Evolutionary conservation across 2,113 vertebrate genomes (phyloP), one percentile per base, ranked within the genome.

Genomic region (Hemiprocne comata): DNA sequence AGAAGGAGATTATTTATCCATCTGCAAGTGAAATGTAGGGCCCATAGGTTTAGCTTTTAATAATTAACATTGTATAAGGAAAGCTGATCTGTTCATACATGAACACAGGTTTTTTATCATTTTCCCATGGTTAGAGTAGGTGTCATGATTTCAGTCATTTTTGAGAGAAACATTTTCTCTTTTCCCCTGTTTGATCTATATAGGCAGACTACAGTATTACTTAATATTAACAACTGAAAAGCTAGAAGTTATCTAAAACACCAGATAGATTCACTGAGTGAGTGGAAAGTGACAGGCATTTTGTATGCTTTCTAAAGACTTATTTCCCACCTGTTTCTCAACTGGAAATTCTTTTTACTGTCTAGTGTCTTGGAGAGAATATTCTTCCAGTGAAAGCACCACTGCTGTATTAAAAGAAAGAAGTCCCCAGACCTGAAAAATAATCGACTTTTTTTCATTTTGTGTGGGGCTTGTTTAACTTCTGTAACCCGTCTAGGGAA

Each of bases 171-270:
- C 13, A 23, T 67, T 46, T 40, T 21, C 11, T 55, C 3, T 24
- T 64, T 26, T 57, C 50, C 1, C 40, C 11, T 0, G 0, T 77
- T 73, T 74, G 18, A 75, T 62, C 29, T 46, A 4, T 67, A 33
- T 33, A 53, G n/a, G 29, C 34, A 86, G 24, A 62, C 34, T 54
- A 25, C 7, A 53, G 31, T 6, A 83, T 61, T 42, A 7, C 6
- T 60, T 40, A 76, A 79, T 82, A 65, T 50, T 65, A 72, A 65
- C 9, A 76, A 61, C n/a, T 61, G 28, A 64, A 80, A 84, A 33
- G 0, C 3, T 71, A 38, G 17, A 42, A 53, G 21, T 77, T 70
- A 19, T 3, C 8, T 70, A 34, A 74, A 73, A 64, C 20, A 40
- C 48, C 11, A n/a, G 19, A 28, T 17, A 40, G 9, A 25, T 81